Percentiles rank a stretch among this genome's conserved stretches.
phyloP scores from a whole-genome alignment of 2,888 invertebrate genomes.

The Scrobipalpa atriplicella region DNA sequence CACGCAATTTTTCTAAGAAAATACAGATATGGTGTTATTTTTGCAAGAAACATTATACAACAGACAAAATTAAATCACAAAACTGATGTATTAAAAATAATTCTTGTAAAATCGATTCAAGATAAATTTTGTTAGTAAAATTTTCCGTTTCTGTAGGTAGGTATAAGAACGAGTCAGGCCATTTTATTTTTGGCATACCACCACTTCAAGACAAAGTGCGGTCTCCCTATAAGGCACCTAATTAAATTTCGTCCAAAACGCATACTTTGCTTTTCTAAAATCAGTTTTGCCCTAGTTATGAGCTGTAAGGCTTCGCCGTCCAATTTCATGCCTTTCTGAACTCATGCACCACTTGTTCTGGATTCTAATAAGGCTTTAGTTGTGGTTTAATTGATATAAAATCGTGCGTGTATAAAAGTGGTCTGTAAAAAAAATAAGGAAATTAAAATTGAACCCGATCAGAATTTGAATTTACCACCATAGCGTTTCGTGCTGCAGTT shows the following conservation, averaged over 20 bases:
- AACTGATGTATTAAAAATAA: no score
- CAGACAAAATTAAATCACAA: no score
- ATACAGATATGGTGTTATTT: no score
- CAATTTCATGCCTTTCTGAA: conserved; percentile 80
- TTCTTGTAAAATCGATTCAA: no score
- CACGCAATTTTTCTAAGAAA: no score
- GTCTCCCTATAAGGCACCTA: conserved; percentile 12
- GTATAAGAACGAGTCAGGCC: not conserved
- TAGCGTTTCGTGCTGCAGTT: no score
- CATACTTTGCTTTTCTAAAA: conserved; percentile 46
- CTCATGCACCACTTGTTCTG: conserved; percentile 71
- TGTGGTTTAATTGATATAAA: not conserved
- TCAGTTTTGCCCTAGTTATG: conserved; percentile 67
- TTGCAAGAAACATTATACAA: no score
- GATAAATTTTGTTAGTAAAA: no score
- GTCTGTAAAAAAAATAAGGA: not conserved
- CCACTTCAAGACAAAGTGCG: not conserved
- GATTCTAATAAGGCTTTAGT: conserved; percentile 4
- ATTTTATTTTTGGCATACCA: not conserved
- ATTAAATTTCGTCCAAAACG: conserved; percentile 27
- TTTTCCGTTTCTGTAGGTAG: no score
- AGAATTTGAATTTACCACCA: not conserved
- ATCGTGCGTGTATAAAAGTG: not conserved
- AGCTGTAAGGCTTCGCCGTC: conserved; percentile 68
- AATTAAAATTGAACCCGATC: not conserved